Base-by-base conservation (phyloP, 1,140 invertebrate species). In the Lasaia peninsularis region DNA sequence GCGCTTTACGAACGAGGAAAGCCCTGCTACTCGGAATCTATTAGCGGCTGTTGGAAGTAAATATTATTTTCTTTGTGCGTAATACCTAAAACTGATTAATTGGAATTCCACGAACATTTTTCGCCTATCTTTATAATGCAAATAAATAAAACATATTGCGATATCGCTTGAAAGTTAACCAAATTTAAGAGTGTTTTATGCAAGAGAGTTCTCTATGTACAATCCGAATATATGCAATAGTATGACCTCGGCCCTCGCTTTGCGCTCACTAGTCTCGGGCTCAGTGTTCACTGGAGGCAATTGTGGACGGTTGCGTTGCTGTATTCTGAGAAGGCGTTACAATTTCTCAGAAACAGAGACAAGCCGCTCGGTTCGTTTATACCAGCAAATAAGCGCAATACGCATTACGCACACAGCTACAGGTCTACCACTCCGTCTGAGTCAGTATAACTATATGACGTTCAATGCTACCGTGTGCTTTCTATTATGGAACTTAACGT, bases 261-360 rank as follows among this genome's bases (percentile, higher is more conserved):
- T 80, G 74, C 80, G 75, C 78, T 82, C 81, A 78, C 80, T 80
- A 20, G 40, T 18, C 20, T 48, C 40, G 40, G 40, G 40, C 40
- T 48, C 40, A 48, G 40, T 48, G 20, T 48, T 21, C 40, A 21
- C 11, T 48, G 16, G 40, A 7, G 71, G 75, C 72, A 78, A 77
- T 84, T 73, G 76, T 80, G 73, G 81, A 82, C 77, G 75, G 71
- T 74, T 85, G 78, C 73, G 78, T 81, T 78, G 67, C 73, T 81
- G 71, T 75, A 76, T 88, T 86, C 85, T 69, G 70, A 86, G 85
- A 88, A 88, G 83, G 83, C 83, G 81, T 86, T 86, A 86, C 80
- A 86, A 86, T 86, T 88, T 88, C 86, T 77, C 65, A 86, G 86
- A 88, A 88, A 67, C 74, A 70, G 82, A 86, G 83, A 88, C 85